Conservation (phyloP, 2,797 vertebrate genomes). For the Margarornis squamiger region DNA sequence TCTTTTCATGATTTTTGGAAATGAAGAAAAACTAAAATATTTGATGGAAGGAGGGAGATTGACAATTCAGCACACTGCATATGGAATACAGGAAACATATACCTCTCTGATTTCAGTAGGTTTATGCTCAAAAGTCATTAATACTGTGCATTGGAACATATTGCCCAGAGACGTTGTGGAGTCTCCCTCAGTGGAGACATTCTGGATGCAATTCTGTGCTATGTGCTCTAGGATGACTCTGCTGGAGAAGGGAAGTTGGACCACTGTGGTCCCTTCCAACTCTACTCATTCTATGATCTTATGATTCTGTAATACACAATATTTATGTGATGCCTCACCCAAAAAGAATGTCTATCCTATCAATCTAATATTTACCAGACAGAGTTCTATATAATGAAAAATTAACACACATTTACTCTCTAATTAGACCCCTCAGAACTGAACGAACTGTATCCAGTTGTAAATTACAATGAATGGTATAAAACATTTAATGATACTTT, state of each 20-base stretch:
- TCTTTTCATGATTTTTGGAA: neutral
- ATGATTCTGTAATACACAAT: neutral
- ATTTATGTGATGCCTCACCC: neutral
- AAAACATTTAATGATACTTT: neutral
- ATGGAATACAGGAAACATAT: neutral
- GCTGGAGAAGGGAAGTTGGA: neutral
- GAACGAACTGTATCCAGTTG: neutral
- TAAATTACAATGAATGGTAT: neutral
- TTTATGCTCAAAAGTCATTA: neutral
- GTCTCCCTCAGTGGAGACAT: neutral
- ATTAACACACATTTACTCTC: neutral
- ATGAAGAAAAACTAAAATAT: neutral
- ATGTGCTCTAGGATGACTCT: neutral
- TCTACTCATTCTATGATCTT: neutral
- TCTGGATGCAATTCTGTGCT: neutral
- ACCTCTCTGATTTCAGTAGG: neutral
- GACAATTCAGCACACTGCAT: neutral
- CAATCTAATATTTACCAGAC: neutral
- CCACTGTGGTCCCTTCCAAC: neutral
- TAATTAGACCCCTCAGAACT: neutral
- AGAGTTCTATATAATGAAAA: neutral
- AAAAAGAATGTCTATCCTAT: neutral
- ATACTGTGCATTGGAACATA: neutral
- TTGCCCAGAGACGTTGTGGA: neutral
- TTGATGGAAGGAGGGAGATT: neutral